Conservation (phyloP, 2,888 invertebrate genomes). For the Lithophane leautieri region DNA sequence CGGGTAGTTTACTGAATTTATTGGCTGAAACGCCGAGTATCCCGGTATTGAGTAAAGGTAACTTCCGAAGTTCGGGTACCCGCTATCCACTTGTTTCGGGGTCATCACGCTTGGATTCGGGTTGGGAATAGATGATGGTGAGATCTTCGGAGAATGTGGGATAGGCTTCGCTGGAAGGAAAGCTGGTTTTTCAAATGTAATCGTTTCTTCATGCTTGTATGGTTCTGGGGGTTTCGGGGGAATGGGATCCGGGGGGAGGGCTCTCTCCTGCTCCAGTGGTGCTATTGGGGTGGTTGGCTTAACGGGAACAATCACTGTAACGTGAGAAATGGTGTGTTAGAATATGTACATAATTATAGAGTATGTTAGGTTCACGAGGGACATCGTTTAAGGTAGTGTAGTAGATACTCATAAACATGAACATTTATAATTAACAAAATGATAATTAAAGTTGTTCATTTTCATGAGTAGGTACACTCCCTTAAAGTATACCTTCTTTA, state of each 20-base stretch:
- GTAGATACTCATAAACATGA: background rate
- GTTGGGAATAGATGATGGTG: conserved; percentile 88
- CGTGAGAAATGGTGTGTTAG: conserved; percentile 30
- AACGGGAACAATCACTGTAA: conserved; percentile 60
- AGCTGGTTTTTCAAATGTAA: conserved; percentile 76
- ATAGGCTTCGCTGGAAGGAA: conserved; percentile 80
- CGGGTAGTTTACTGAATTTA: conserved; percentile 74
- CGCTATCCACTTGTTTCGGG: conserved; percentile 78
- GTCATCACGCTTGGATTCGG: conserved; percentile 85
- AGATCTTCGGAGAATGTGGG: conserved; percentile 85
- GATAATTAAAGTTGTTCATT: background rate
- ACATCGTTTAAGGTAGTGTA: background rate
- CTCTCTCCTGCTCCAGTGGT: conserved; percentile 71
- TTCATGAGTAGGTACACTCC: background rate
- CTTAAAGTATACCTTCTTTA: background rate
- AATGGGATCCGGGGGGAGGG: conserved; percentile 69
- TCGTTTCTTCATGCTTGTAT: conserved; percentile 72
- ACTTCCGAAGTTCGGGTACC: conserved; percentile 82
- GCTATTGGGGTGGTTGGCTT: conserved; percentile 58
- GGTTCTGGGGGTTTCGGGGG: conserved; percentile 77
- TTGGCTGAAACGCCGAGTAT: conserved; percentile 87
- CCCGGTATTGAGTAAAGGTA: conserved; percentile 86
- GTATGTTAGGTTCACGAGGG: background rate
- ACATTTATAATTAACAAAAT: background rate
- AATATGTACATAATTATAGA: background rate